These are phyloP conservation scores for Eucera pruinosa DNA, from an alignment of 2,888 invertebrate genomes.

Conservation along the genomic window DNA sequence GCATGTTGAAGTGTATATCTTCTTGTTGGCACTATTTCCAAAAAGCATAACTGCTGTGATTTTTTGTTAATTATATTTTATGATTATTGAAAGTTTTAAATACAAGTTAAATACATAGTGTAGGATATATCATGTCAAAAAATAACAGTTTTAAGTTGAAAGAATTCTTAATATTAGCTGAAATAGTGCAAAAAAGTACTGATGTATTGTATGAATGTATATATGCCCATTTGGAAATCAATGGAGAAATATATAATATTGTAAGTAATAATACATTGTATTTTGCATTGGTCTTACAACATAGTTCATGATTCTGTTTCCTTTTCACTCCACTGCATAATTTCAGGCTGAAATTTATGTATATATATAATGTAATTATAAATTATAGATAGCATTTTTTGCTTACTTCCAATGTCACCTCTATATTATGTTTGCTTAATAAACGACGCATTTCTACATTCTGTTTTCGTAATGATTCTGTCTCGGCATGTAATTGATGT, in stretches of 20 bases:
- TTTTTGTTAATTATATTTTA: slow-evolving; percentile 15
- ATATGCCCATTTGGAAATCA: slow-evolving; percentile 27
- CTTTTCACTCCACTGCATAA: not conserved
- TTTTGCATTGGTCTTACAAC: slow-evolving; percentile 3
- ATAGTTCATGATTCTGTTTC: slow-evolving; percentile 7
- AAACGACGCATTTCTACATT: slow-evolving; percentile 89
- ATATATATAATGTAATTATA: not conserved
- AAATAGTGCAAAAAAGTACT: slow-evolving; percentile 34
- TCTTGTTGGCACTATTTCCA: slow-evolving; percentile 9
- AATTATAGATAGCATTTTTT: not conserved
- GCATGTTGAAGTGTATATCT: slow-evolving; percentile 12
- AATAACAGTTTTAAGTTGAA: slow-evolving; percentile 10
- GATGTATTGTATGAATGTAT: slow-evolving; percentile 43
- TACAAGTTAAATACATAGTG: not conserved
- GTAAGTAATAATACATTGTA: slow-evolving; percentile 12
- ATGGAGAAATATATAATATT: slow-evolving; percentile 43
- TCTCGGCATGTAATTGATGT: slow-evolving; percentile 88
- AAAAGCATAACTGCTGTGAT: not conserved
- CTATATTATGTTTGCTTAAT: slow-evolving; percentile 86
- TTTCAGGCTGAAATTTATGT: slow-evolving; percentile 34
- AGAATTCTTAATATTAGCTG: slow-evolving; percentile 16
- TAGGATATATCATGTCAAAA: not conserved
- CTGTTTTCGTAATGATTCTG: slow-evolving; percentile 87
- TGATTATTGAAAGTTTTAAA: slow-evolving; percentile 1
- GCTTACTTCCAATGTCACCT: slow-evolving; percentile 60